Percentiles rank a stretch among this genome's conserved stretches.
These are phyloP conservation scores for Lymantria dispar DNA, from an alignment of 2,888 invertebrate species.

Conservation along the genomic window DNA sequence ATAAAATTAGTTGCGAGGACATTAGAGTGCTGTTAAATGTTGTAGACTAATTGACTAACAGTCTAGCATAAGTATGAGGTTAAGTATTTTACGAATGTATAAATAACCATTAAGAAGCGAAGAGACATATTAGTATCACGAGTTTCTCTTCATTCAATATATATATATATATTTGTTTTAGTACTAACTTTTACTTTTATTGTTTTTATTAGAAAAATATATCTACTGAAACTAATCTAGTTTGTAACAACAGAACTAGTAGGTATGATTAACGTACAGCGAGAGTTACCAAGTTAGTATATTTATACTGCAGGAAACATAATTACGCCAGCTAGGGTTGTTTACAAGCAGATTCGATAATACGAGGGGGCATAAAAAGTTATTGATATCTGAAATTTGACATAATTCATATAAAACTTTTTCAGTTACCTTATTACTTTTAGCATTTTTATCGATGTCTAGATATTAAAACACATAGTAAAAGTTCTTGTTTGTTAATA, in stretches of 20 bases:
- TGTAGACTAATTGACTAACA: too few relatives aligned
- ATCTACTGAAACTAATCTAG: too few relatives aligned
- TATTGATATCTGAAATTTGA: constrained; percentile 31
- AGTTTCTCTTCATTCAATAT: too few relatives aligned
- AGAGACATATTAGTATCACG: too few relatives aligned
- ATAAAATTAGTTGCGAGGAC: too few relatives aligned
- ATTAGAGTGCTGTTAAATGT: too few relatives aligned
- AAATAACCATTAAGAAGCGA: too few relatives aligned
- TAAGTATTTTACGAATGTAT: too few relatives aligned
- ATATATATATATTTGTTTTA: too few relatives aligned
- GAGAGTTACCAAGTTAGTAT: background rate
- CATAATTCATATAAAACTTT: constrained; percentile 25
- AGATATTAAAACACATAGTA: constrained; percentile 17
- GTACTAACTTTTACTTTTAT: too few relatives aligned
- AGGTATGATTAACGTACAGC: background rate
- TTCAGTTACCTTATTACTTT: constrained; percentile 29
- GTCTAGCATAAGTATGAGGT: too few relatives aligned
- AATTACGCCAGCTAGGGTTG: constrained; percentile 10
- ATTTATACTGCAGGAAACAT: constrained; percentile 7
- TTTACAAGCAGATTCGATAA: constrained; percentile 20
- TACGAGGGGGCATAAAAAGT: constrained; percentile 24
- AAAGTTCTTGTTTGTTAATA: constrained; percentile 15
- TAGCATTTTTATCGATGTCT: constrained; percentile 26
- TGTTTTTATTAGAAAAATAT: too few relatives aligned
- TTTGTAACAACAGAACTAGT: constrained; percentile 8